Evolutionary conservation across 2,888 invertebrate genomes (phyloP), one percentile per base, ranked within the genome.

Genomic region (Sinodicranocentrus sp.): DNA sequence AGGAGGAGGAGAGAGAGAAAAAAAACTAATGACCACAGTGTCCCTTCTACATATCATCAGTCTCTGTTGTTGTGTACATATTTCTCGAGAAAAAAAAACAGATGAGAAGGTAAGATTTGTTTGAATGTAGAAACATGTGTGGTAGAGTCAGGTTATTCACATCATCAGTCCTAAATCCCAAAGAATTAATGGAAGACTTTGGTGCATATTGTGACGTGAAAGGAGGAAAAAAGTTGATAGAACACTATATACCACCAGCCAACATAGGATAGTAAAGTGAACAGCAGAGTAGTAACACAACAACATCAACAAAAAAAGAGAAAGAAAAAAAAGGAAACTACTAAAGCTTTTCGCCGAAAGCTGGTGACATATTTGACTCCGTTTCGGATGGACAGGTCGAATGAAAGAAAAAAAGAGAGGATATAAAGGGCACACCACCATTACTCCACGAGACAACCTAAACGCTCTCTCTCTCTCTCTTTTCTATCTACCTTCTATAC

Each of bases 351-450:
- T 70, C 39, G 23, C 52, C 57, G 44, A 65, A 65, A 65, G 54
- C 76, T 82, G 75, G 82, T 82, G 82, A 82, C 82, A 82, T 76
- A 82, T 82, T 82, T 82, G 82, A 82, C 82, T 82, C 76, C 70
- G 75, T 57, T 75, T 82, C 48, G 70, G 82, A 82, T 71, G 76
- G 82, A 82, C 76, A 82, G 82, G 82, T 76, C 61, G 82, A 76
- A 76, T 82, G 75, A 82, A 82, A 82, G 33, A 63, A 61, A 48
- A 70, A 57, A 39, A 65, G 59, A 63, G 23, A 67, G 68, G 82
- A 82, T 70, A 75, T 73, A 82, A 82, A 82, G 76, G 76, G 82
- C 76, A 71, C 82, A 76, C 25, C 68, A 76, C 25, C 72, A 72
- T 63, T 63, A 63, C 33, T 63, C 63, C 63, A 33, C 33, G 33